These are phyloP conservation scores for Lerema accius DNA, from an alignment of 1,140 invertebrate genomes.

Conservation along the genomic window DNA sequence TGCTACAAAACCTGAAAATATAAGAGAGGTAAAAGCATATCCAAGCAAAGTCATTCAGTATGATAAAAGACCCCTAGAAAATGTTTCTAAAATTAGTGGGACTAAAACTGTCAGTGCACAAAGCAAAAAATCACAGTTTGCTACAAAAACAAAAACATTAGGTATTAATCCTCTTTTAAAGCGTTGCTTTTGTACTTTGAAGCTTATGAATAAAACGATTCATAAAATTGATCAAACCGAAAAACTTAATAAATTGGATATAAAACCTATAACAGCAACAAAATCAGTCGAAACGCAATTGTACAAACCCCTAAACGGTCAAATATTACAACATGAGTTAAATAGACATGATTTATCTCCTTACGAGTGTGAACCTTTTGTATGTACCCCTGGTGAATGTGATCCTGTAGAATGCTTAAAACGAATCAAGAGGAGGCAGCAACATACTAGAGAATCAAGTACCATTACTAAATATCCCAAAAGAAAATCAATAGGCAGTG, in stretches of 20 bases:
- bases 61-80: neutral
- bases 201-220: slow-evolving; percentile 29
- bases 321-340: neutral
- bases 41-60: neutral
- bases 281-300: slow-evolving; percentile 3
- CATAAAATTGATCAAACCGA: neutral
- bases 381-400: slow-evolving; percentile 38
- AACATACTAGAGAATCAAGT: slow-evolving; percentile 8
- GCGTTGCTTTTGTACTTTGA: slow-evolving; percentile 47
- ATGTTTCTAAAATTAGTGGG: neutral
- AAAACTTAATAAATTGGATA: neutral
- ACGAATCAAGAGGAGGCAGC: slow-evolving; percentile 15
- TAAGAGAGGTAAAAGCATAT: neutral
- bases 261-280: neutral
- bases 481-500: slow-evolving; percentile 30
- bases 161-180: slow-evolving; percentile 26
- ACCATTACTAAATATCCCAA: slow-evolving; percentile 7
- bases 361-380: slow-evolving; percentile 40
- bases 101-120: neutral
- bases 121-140: neutral
- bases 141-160: slow-evolving; percentile 9
- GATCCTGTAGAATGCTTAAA: slow-evolving; percentile 34
- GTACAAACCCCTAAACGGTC: neutral
- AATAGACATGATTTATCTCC: neutral
- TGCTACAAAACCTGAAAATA: neutral